Base-by-base conservation (phyloP, 1,140 invertebrate species). In the Calliphora vicina region DNA sequence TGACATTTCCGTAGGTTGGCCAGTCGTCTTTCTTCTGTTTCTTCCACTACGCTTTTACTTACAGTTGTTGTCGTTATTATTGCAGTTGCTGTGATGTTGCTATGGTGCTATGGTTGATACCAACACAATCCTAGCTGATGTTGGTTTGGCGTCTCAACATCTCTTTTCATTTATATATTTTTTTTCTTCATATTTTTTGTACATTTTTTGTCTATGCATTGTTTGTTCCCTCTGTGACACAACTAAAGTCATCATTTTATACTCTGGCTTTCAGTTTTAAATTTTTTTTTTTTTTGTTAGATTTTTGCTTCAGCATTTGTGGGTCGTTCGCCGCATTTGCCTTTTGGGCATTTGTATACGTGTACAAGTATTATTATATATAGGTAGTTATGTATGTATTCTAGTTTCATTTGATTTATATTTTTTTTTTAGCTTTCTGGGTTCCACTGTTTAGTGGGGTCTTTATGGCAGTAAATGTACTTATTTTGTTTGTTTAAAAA, bases 1-100 rank as follows among this genome's bases (percentile, higher is more conserved):
- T 76, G 73, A 76, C 73, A 76, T 76, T 76, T 76, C 73, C 73
- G 73, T 35, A 76, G 73, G 73, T 76, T 76, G 73, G 73, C 73
- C 73, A 76, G 73, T 76, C 29, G 61, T 67, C 61, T 67, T 67
- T 20, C 61, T 67, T 20, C 20, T 67, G 45, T 12, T n/a, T 50
- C 17, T 50, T 67, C 61, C 17, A 50, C 45, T 50, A n/a, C 15
- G n/a, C 61, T 20, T 10, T 76, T n/a, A 29, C 13, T 76, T n/a
- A 42, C 20, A 23, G 61, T 67, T 25, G 17, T 17, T 61, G 50
- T 23, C n/a, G 15, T n/a, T 57, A 6, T 6, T 57, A 57, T n/a
- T 17, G 50, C 15, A n/a, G n/a, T n/a, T n/a, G n/a, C n/a, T n/a
- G n/a, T 57, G 13, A 15, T 57, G 50, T 17, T 17, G 35, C 35